Base-by-base conservation (phyloP, 2,888 invertebrate species). In the Lobophora halterata region DNA sequence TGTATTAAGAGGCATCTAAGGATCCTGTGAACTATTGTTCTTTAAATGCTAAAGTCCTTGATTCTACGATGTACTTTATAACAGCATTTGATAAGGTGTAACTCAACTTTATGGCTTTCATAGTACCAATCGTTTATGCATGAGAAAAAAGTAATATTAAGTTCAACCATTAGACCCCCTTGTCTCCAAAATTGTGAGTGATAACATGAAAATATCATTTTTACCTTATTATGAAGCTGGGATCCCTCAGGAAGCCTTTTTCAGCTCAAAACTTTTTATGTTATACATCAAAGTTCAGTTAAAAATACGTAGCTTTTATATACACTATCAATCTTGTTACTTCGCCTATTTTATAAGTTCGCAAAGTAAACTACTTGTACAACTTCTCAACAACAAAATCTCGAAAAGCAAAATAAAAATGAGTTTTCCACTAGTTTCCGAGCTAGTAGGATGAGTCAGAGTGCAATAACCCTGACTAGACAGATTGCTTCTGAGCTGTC, bases 401-500 rank as follows among this genome's bases (percentile, higher is more conserved):
- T 32, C 20, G 19, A 33, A 37, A 29, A 30, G 23, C 26, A 20
- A 34, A 27, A 37, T 41, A 37, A 46, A 34, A 37, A 42, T 34
- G 23, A 41, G 32, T 40, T 47, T 35, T 36, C 46, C 30, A 27
- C 33, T 21, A 48, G 43, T 41, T 36, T 31, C 46, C 39, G 45
- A 44, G 38, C 38, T 33, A 52, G 54, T n/a, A 48, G 41, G 49
- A 58, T 76, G 77, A 77, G 57, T 76, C 73, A 74, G 49, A 54
- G 76, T 56, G 67, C 75, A 71, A 65, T 63, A 71, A 75, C 76
- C 77, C 49, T 48, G 46, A 49, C 70, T 66, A 71, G 75, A 74
- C 79, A 49, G 61, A 60, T 61, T 52, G 58, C 40, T 41, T 42
- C 43, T 52, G 66, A 75, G 65, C 52, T 36, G 58, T 67, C 40